phyloP scores from a whole-genome alignment of 2,797 vertebrate species.

The Eptatretus atami region DNA sequence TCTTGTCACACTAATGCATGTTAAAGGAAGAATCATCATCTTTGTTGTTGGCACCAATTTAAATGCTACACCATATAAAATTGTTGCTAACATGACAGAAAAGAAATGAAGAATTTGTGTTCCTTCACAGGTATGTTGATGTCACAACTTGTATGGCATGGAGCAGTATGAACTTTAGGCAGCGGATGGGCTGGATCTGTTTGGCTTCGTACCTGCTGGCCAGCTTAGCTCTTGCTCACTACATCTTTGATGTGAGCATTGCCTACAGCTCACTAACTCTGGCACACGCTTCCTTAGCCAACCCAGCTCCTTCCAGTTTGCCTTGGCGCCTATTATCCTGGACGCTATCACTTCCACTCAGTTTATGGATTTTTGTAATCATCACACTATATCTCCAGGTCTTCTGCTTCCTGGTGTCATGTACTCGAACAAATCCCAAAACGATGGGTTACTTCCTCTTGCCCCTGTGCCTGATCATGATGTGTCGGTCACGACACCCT shows the following conservation, averaged over 20 bases:
- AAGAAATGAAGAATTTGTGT: too few relatives aligned
- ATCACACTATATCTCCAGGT: slow-evolving; percentile 70
- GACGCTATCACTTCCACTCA: slow-evolving; percentile 43
- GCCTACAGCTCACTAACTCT: slow-evolving; percentile 43
- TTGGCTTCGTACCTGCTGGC: slow-evolving; percentile 45
- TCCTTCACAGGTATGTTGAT: background rate
- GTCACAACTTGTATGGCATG: slow-evolving; percentile 32
- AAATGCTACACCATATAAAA: too few relatives aligned
- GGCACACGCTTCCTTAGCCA: slow-evolving; percentile 33
- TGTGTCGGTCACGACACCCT: slow-evolving; percentile 51
- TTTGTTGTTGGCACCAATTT: too few relatives aligned
- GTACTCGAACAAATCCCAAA: slow-evolving; percentile 57
- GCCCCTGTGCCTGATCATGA: slow-evolving; percentile 51
- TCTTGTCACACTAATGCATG: too few relatives aligned
- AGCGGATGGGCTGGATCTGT: slow-evolving; percentile 81
- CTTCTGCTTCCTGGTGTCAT: slow-evolving; percentile 87
- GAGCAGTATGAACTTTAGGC: slow-evolving; percentile 99
- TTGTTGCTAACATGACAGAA: too few relatives aligned
- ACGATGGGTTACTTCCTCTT: slow-evolving; percentile 72
- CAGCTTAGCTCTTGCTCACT: slow-evolving; percentile 40
- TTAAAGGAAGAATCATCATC: too few relatives aligned
- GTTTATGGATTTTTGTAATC: slow-evolving; percentile 53
- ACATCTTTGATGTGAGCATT: slow-evolving; percentile 61
- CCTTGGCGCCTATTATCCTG: slow-evolving; percentile 31
- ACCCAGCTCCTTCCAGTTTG: slow-evolving; percentile 15